A percentile compares a stretch with the other conserved stretches of the same genome.
Conservation (phyloP, 2,888 invertebrate genomes). For the Nomada fucata region DNA sequence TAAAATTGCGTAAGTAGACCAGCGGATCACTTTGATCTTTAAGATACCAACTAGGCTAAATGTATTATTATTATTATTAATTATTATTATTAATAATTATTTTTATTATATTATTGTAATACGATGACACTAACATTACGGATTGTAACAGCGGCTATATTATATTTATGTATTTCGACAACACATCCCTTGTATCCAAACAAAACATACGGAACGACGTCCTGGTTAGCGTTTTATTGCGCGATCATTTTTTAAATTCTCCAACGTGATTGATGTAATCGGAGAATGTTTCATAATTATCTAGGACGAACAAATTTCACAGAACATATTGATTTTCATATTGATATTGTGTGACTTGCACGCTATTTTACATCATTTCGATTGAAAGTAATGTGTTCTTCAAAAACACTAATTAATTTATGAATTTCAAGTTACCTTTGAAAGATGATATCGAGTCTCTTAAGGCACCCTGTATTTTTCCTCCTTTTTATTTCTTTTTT, state of each 20-base stretch:
- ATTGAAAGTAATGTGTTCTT: slow-evolving; percentile 30
- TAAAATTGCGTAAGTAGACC: slow-evolving; percentile 76
- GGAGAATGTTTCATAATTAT: slow-evolving; percentile 13
- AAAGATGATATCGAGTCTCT: slow-evolving; percentile 43
- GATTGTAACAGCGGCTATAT: slow-evolving; percentile 81
- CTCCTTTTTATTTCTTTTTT: slow-evolving; percentile 35
- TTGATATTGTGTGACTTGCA: slow-evolving; percentile 10
- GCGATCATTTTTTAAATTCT: slow-evolving; percentile 39
- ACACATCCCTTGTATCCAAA: slow-evolving; percentile 73
- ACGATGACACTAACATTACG: slow-evolving; percentile 81
- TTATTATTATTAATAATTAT: slow-evolving; percentile 75
- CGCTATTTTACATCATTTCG: slow-evolving; percentile 27
- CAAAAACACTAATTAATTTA: slow-evolving; percentile 33
- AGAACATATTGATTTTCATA: slow-evolving; percentile 22
- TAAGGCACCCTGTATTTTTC: slow-evolving; percentile 30
- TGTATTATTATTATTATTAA: slow-evolving; percentile 79
- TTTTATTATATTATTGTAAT: slow-evolving; percentile 79
- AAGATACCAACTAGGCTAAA: slow-evolving; percentile 79
- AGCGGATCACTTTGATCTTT: slow-evolving; percentile 77
- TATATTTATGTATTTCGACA: slow-evolving; percentile 81
- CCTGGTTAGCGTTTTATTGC: slow-evolving; percentile 37
- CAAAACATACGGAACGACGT: slow-evolving; percentile 50
- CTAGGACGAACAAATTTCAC: slow-evolving; percentile 36
- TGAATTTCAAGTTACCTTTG: slow-evolving; percentile 40
- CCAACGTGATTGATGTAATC: slow-evolving; percentile 30